phyloP scores from a whole-genome alignment of 2,113 vertebrate genomes.

The Hypomesus transpacificus region DNA sequence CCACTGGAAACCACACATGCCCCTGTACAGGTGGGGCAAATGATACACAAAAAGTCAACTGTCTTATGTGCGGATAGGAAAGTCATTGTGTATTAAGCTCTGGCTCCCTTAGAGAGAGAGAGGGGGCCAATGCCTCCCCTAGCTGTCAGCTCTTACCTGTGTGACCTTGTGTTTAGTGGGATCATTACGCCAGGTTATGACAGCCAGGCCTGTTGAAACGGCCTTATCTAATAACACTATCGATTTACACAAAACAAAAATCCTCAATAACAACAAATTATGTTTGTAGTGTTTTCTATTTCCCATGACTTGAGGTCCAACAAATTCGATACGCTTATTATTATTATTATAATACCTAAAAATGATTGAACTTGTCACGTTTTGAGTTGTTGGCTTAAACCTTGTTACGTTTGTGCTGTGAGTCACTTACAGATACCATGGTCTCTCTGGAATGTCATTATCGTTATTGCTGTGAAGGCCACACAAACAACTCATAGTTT shows the following conservation, averaged over 20 bases:
- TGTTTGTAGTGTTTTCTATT: not conserved
- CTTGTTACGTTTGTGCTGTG: too few species aligned
- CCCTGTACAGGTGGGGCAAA: slow-evolving; percentile 75
- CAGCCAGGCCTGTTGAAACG: not conserved
- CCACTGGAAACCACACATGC: slow-evolving; percentile 81
- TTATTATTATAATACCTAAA: not conserved
- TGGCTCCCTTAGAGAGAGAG: too few species aligned
- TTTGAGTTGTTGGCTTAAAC: not conserved
- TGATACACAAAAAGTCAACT: not conserved
- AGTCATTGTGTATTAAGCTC: not conserved
- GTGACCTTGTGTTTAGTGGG: not conserved
- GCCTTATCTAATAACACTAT: slow-evolving; percentile 2
- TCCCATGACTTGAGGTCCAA: not conserved
- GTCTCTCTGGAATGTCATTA: too few species aligned
- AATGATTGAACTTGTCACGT: not conserved
- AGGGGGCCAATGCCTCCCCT: not conserved
- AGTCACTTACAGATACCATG: too few species aligned
- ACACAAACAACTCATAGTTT: too few species aligned
- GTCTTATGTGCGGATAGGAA: not conserved
- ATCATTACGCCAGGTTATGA: not conserved
- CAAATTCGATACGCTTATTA: slow-evolving; percentile 2
- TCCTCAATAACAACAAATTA: not conserved
- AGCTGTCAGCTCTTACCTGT: not conserved
- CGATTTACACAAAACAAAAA: not conserved
- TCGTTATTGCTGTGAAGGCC: too few species aligned